Base-by-base conservation (phyloP, 2,113 vertebrate species). In the Malurus cyaneus region DNA sequence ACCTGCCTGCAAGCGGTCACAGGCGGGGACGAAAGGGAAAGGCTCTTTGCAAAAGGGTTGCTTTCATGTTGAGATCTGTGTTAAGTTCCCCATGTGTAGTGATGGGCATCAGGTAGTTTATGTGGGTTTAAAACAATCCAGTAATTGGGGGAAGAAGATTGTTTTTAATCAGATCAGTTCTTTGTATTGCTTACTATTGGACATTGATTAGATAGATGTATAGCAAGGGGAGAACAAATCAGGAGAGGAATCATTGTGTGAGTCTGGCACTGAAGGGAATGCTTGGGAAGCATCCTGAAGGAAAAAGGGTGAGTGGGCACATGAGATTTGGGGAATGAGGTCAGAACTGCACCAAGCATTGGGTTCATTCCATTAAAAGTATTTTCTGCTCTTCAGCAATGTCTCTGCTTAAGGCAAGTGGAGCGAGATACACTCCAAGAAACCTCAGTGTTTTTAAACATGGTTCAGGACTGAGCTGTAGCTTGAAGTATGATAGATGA, bases 71-170 rank as follows among this genome's bases (percentile, higher is more conserved):
- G 39, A 39, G 14, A 14, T 25, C 65, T 89, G 42, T 86, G 13
- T 8, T 36, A 29, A 32, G 9, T 32, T 24, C 11, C 8, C 18
- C 14, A 19, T 0, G 0, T 14, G 7, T 1, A 4, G 18, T 8
- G 57, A 0, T 14, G 42, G 28, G 26, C 24, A 74, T 42, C 13
- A 19, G 32, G 6, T 32, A 31, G 12, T 4, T 47, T n/a, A 69
- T 25, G 14, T 6, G 61, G 17, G 8, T 67, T 87, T n/a, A 64
- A 94, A 80, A 26, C 3, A 78, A 56, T 24, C 1, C 8, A 67
- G 9, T 64, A 81, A 78, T 73, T 5, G 5, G 15, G 2, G 2
- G 0, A 1, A 8, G 25, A 73, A 8, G 1, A 3, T 18, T 32
- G 5, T 18, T 82, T 85, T 49, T 21, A 28, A 28, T 5, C 25